A percentile compares a stretch with the other conserved stretches of the same genome.
Conservation (phyloP, 2,797 vertebrate genomes). For the Silurus aristotelis region DNA sequence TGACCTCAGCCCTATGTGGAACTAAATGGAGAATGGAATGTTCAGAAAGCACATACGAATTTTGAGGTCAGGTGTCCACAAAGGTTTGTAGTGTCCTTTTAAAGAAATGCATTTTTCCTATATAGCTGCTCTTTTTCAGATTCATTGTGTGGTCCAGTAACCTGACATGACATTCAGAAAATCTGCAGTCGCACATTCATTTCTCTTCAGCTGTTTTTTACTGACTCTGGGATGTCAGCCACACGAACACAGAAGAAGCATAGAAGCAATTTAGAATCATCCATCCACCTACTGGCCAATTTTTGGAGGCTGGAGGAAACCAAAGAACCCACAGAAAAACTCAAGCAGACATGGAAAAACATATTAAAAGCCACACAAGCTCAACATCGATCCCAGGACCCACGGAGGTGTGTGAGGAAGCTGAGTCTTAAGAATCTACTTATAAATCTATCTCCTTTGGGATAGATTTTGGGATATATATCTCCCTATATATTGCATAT, state of each 20-base stretch:
- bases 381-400: neutral
- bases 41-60: no score
- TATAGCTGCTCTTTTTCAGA: neutral
- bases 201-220: neutral
- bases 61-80: no score
- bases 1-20: no score
- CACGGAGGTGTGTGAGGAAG: neutral
- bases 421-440: no score
- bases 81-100: neutral
- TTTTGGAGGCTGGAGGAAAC: neutral
- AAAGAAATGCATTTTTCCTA: neutral
- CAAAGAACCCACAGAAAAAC: neutral
- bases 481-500: no score
- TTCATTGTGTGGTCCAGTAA: neutral
- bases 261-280: neutral
- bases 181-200: neutral
- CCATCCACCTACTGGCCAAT: neutral
- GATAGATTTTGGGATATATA: no score
- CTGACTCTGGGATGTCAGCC: neutral
- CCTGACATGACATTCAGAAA: neutral
- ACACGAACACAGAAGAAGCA: neutral
- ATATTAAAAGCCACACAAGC: neutral
- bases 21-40: no score
- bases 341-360: neutral
- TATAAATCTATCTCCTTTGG: no score